A percentile compares a stretch with the other conserved stretches of the same genome.
Conservation (phyloP, 2,888 invertebrate genomes). For the Macrosiphum euphorbiae region DNA sequence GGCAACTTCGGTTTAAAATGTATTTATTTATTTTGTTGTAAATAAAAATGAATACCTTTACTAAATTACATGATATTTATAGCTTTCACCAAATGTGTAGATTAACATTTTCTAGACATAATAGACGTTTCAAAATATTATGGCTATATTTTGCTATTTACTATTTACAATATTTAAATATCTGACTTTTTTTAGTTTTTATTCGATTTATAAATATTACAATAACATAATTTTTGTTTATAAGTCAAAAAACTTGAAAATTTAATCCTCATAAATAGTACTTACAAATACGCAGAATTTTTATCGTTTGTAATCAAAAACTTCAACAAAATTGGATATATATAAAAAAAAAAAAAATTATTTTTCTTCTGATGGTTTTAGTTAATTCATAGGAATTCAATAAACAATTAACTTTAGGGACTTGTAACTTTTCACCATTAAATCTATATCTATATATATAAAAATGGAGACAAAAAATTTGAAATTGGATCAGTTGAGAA, state of each 20-base stretch:
- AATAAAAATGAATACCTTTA: background rate
- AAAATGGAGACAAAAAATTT: no score
- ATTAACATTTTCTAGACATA: background rate
- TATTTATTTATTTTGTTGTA: background rate
- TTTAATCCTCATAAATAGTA: no score
- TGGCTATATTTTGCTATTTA: background rate
- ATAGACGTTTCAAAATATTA: background rate
- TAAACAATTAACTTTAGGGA: background rate
- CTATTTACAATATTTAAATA: background rate
- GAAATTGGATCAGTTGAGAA: no score
- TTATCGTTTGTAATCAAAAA: no score
- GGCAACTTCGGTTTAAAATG: background rate
- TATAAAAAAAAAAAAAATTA: no score
- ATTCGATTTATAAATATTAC: background rate
- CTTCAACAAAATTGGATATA: no score
- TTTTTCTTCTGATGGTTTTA: no score
- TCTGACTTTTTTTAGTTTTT: background rate
- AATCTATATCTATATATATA: no score
- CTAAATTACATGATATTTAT: background rate
- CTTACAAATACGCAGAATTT: no score
- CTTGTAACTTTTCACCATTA: background rate
- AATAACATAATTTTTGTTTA: background rate
- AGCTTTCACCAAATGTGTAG: background rate
- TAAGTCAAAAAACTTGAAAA: background rate
- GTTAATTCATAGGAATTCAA: background rate